phyloP scores from a whole-genome alignment of 2,113 vertebrate genomes.

The Camelus bactrianus region DNA sequence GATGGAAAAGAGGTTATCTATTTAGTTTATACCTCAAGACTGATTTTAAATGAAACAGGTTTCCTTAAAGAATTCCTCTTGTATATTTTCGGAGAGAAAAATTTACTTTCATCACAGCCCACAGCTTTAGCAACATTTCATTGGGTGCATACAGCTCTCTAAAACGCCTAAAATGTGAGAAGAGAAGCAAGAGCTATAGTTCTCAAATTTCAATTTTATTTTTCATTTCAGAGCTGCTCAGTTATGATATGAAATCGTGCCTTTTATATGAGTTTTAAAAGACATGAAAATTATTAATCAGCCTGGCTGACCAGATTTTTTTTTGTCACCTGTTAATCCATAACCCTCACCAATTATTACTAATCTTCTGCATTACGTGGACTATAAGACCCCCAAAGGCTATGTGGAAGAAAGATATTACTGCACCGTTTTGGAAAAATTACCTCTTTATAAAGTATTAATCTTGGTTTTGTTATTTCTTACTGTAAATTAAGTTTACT shows the following conservation, averaged over 20 bases:
- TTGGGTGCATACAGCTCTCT: neutral
- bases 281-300: neutral
- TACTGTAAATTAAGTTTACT: conserved; percentile 15
- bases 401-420: neutral
- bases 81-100: neutral
- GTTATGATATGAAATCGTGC: neutral
- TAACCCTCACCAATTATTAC: neutral
- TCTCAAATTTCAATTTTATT: conserved; percentile 18
- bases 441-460: neutral
- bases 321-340: neutral
- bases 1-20: neutral
- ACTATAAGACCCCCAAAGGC: neutral
- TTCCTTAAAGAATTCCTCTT: conserved; percentile 35
- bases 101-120: neutral
- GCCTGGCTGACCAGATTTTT: neutral
- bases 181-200: neutral
- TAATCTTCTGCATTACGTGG: neutral
- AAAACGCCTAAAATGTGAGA: neutral
- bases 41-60: conserved; percentile 53
- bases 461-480: neutral
- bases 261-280: conserved; percentile 44
- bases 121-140: conserved; percentile 5
- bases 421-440: neutral
- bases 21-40: conserved; percentile 54
- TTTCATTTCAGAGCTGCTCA: conserved; percentile 43